A percentile compares a stretch with the other conserved stretches of the same genome.
phyloP scores from a whole-genome alignment of 2,888 invertebrate genomes.

The Yponomeuta malinellus region DNA sequence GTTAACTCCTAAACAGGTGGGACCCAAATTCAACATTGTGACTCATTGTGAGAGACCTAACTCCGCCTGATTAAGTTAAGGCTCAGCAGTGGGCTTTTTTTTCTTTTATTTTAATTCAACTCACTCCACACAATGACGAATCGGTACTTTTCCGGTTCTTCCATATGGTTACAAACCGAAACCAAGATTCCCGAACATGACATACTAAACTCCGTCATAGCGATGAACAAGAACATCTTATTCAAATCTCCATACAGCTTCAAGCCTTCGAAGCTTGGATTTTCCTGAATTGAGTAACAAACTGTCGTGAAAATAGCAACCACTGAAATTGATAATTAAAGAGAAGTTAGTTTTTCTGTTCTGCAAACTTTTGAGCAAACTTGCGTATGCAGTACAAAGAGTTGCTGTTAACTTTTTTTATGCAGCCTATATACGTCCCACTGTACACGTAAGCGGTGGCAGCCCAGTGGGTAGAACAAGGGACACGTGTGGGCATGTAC shows the following conservation, averaged over 20 bases:
- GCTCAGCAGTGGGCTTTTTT: no score
- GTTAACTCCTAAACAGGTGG: no score
- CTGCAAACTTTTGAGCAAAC: no score
- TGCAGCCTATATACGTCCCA: no score
- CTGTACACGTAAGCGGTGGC: no score
- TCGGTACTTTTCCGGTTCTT: slow-evolving; percentile 36
- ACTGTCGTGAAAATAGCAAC: background rate
- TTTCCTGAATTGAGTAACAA: background rate
- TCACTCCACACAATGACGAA: slow-evolving; percentile 37
- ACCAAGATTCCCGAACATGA: slow-evolving; percentile 57
- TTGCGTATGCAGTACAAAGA: no score
- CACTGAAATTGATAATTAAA: background rate
- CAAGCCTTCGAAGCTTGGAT: background rate
- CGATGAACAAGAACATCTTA: background rate
- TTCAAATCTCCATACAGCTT: background rate
- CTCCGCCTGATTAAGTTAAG: no score
- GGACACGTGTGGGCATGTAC: no score
- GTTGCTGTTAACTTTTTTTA: no score
- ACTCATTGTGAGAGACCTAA: no score
- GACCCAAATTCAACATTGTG: no score
- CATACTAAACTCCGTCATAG: slow-evolving; percentile 60
- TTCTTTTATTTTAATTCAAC: background rate
- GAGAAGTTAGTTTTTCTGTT: background rate
- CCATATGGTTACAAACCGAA: slow-evolving; percentile 54
- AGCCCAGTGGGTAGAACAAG: no score